Evolutionary conservation across 2,888 invertebrate species (phyloP).

Genomic region (Pollenia labialis): DNA sequence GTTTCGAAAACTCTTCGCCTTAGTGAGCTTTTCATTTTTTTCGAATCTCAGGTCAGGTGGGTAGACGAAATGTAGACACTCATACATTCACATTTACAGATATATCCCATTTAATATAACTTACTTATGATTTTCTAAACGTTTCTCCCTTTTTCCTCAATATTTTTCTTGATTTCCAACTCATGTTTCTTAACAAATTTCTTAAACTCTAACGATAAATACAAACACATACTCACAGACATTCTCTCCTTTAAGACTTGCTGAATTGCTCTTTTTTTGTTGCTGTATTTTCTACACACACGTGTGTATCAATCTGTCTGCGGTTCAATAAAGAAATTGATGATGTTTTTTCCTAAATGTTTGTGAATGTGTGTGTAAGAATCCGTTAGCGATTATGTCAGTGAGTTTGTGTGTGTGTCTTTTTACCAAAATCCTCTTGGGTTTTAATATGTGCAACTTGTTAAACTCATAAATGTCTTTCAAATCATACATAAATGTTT

Average conservation of each 20-base stretch:
- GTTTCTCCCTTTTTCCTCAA: background rate
- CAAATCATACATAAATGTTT: constrained; percentile 82
- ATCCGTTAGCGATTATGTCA: background rate
- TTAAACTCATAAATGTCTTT: constrained; percentile 82
- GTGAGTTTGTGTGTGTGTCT: background rate
- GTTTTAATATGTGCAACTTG: constrained; percentile 75
- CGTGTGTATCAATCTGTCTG: background rate
- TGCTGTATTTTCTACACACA: constrained; percentile 18
- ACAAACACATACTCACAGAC: background rate
- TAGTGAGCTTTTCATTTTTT: no score
- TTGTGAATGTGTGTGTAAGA: background rate
- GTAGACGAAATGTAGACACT: background rate
- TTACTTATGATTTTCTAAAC: constrained; percentile 44
- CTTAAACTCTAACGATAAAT: background rate
- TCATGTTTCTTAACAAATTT: constrained; percentile 28
- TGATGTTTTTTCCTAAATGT: constrained; percentile 35
- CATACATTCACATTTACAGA: background rate
- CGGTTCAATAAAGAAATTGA: constrained; percentile 44
- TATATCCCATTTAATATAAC: constrained; percentile 38
- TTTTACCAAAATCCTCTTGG: constrained; percentile 76
- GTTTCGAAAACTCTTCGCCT: no score
- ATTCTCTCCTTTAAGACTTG: constrained; percentile 13
- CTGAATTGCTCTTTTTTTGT: constrained; percentile 55
- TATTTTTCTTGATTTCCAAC: constrained; percentile 30
- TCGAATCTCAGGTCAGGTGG: no score